phyloP scores from a whole-genome alignment of 2,888 invertebrate genomes.

The Theretra japonica region DNA sequence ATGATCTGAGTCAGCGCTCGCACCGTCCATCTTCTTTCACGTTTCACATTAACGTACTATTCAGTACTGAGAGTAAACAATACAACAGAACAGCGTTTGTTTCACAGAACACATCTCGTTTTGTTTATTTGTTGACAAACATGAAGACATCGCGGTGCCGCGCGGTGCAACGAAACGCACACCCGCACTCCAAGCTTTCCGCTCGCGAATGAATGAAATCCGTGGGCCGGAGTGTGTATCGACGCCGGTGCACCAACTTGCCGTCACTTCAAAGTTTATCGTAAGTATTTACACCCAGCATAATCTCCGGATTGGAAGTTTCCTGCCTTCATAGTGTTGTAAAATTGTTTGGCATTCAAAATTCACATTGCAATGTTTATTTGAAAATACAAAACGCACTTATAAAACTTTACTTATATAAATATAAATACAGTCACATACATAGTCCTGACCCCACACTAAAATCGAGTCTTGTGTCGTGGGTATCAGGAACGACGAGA shows the following conservation, averaged over 20 bases:
- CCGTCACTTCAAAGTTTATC: slow-evolving; percentile 27
- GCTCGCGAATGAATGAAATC: slow-evolving; percentile 68
- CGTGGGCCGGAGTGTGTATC: slow-evolving; percentile 13
- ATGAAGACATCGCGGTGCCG: slow-evolving; percentile 65
- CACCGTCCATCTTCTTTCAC: slow-evolving; percentile 79
- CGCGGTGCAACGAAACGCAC: slow-evolving; percentile 51
- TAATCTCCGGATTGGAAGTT: slow-evolving; percentile 21
- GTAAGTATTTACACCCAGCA: slow-evolving; percentile 24
- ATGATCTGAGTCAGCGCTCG: slow-evolving; percentile 87
- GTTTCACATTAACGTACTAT: slow-evolving; percentile 36
- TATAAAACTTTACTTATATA: too few relatives aligned
- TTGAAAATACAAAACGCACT: too few relatives aligned
- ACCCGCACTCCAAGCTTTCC: slow-evolving; percentile 51
- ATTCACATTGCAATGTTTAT: too few relatives aligned
- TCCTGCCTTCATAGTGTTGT: slow-evolving; percentile 1
- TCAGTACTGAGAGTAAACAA: slow-evolving; percentile 40
- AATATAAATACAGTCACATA: too few relatives aligned
- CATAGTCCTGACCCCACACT: too few relatives aligned
- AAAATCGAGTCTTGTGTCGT: too few relatives aligned
- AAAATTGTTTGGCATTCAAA: neutral
- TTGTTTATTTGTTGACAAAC: slow-evolving; percentile 73
- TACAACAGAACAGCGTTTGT: slow-evolving; percentile 48
- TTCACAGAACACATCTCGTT: slow-evolving; percentile 58
- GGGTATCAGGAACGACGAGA: too few relatives aligned
- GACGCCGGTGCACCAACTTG: slow-evolving; percentile 21